phyloP scores from a whole-genome alignment of 2,797 vertebrate genomes.

The Catostomus latipinnis region DNA sequence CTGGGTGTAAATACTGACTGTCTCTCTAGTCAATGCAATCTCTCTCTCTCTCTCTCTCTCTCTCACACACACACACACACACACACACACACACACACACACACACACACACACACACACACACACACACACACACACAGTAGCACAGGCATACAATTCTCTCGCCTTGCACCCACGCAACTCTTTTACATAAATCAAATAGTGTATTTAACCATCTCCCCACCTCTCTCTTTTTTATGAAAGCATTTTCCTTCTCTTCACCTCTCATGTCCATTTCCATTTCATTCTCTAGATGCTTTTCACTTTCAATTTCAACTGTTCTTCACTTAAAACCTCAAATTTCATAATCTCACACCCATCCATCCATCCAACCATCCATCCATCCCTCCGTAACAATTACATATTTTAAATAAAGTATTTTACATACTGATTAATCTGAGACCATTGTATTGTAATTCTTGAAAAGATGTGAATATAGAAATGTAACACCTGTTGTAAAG shows the following conservation, averaged over 20 bases:
- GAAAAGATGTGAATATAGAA: too few relatives aligned
- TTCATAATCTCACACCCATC: neutral
- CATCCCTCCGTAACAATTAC: too few relatives aligned
- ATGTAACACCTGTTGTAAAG: too few relatives aligned
- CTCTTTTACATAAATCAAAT: constrained; percentile 79
- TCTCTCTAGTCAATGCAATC: constrained; percentile 32
- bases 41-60: constrained; percentile 40
- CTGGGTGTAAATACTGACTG: constrained; percentile 48
- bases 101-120: constrained; percentile 41
- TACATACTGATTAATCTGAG: neutral
- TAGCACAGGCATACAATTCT: constrained; percentile 54
- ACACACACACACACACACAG: constrained; percentile 44
- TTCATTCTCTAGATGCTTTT: constrained; percentile 25
- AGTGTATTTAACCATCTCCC: constrained; percentile 72
- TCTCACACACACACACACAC: constrained; percentile 39
- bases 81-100: constrained; percentile 47
- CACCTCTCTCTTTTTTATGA: constrained; percentile 49
- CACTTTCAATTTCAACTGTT: constrained; percentile 16
- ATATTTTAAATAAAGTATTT: neutral
- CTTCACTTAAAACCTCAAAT: constrained; percentile 2
- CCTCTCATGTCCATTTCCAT: constrained; percentile 52
- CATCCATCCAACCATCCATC: too few relatives aligned
- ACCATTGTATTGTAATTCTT: neutral
- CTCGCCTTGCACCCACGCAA: constrained; percentile 59
- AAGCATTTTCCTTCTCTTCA: constrained; percentile 46